Conservation (phyloP, 1,140 invertebrate genomes). For the Drosophila azteca region DNA sequence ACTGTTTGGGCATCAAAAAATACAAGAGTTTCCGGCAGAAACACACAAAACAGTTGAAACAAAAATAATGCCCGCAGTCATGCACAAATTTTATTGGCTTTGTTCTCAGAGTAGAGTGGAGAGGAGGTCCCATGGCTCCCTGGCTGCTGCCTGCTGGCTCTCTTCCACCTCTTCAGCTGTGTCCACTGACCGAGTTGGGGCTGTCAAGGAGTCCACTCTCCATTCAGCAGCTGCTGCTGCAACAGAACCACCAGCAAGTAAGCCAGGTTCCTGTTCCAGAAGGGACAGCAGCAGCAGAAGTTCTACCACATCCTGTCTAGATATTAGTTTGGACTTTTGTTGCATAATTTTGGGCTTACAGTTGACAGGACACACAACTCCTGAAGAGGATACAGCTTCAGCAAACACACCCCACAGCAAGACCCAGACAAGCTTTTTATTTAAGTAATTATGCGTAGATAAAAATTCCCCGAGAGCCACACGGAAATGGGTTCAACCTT, state of each 20-base stretch:
- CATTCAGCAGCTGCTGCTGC: constrained; percentile 5
- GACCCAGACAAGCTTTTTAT: constrained; percentile 55
- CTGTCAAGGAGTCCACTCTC: constrained; percentile 37
- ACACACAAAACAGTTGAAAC: constrained; percentile 54
- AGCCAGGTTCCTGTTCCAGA: constrained; percentile 45
- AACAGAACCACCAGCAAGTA: constrained; percentile 39
- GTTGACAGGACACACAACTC: constrained; percentile 29
- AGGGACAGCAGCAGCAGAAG: constrained; percentile 17
- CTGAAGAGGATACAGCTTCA: not conserved
- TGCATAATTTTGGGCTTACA: constrained; percentile 29
- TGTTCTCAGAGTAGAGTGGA: constrained; percentile 16
- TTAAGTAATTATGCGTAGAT: constrained; percentile 69
- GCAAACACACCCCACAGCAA: constrained; percentile 17
- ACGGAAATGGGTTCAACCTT: constrained; percentile 29
- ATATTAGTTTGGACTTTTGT: constrained; percentile 24
- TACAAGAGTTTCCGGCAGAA: constrained; percentile 25
- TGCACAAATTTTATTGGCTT: constrained; percentile 68
- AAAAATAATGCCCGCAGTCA: constrained; percentile 73
- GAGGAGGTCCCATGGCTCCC: not conserved
- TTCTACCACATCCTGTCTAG: constrained; percentile 34
- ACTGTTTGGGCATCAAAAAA: constrained; percentile 15
- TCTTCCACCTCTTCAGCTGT: not conserved
- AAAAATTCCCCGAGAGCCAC: constrained; percentile 27
- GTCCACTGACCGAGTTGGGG: constrained; percentile 52
- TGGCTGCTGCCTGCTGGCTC: too few relatives aligned